Evolutionary conservation across 2,113 vertebrate genomes (phyloP).

Genomic region (Tragelaphus imberbis): DNA sequence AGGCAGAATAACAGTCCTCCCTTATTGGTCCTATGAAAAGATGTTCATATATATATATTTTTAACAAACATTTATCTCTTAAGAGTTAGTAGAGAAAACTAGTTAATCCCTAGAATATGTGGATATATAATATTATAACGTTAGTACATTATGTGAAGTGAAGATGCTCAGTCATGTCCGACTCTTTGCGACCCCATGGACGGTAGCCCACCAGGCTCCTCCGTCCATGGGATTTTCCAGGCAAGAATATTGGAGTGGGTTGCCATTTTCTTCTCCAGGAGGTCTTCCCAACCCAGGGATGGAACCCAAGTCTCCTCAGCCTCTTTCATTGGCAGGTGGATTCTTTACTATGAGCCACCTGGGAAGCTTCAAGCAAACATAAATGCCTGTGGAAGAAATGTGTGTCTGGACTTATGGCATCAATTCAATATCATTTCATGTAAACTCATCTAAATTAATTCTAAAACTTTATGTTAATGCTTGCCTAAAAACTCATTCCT

Average conservation of each 20-base stretch:
- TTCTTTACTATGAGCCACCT: not conserved
- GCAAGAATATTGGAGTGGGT: not conserved
- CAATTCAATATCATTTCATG: not conserved
- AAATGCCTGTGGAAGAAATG: not conserved
- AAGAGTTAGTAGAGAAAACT: not conserved
- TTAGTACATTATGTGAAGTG: not conserved
- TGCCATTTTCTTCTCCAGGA: not conserved
- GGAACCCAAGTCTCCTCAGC: not conserved
- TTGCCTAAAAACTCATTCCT: not conserved
- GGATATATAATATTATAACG: not conserved
- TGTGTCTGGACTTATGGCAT: not conserved
- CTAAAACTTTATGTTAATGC: not conserved
- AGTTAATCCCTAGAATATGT: not conserved
- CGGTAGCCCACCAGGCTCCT: too few relatives aligned
- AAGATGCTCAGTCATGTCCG: rapidly evolving
- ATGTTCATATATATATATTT: not conserved
- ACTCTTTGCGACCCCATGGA: too few relatives aligned
- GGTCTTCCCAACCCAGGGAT: not conserved
- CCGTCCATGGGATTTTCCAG: too few relatives aligned
- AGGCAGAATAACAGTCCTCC: not conserved
- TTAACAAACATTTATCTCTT: not conserved
- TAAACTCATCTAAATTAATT: not conserved
- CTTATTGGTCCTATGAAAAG: not conserved
- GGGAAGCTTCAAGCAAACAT: not conserved
- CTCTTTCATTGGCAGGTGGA: not conserved